Evolutionary conservation across 2,797 vertebrate genomes (phyloP).

Genomic region (Netta rufina): DNA sequence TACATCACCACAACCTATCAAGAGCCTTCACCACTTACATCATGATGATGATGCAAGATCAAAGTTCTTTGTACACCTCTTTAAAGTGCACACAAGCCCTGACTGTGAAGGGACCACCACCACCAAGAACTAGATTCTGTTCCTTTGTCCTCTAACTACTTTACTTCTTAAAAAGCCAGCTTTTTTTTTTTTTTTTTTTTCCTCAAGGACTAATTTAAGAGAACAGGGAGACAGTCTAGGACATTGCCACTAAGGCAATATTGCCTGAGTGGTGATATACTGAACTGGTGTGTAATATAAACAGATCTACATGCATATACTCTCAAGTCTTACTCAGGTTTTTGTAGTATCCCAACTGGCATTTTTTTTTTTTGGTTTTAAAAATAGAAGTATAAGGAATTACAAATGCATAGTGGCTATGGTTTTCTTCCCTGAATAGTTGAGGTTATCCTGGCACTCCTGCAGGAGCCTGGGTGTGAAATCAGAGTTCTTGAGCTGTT

Average conservation of each 20-base stretch:
- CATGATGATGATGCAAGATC: neutral
- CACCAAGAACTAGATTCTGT: neutral
- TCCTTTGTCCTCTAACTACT: neutral
- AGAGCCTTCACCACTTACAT: neutral
- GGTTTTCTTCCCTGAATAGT: neutral
- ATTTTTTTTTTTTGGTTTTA: neutral
- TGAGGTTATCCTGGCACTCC: constrained; percentile 32
- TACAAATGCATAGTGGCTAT: neutral
- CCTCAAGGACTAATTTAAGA: neutral
- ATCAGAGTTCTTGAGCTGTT: constrained; percentile 40
- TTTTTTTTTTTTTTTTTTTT: neutral
- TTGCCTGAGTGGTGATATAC: neutral
- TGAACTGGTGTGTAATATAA: neutral
- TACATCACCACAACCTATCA: neutral
- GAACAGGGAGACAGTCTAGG: neutral
- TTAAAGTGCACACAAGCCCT: neutral
- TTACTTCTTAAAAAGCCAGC: neutral
- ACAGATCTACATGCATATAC: neutral
- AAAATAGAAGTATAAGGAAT: neutral
- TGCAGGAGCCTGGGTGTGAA: constrained; percentile 36
- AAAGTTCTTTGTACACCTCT: neutral
- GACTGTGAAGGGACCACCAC: neutral
- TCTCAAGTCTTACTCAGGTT: neutral
- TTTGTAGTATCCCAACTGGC: neutral
- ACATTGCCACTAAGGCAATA: neutral